A percentile compares a stretch with the other conserved stretches of the same genome.
Conservation (phyloP, 2,888 invertebrate genomes). For the Polyploca ridens region DNA sequence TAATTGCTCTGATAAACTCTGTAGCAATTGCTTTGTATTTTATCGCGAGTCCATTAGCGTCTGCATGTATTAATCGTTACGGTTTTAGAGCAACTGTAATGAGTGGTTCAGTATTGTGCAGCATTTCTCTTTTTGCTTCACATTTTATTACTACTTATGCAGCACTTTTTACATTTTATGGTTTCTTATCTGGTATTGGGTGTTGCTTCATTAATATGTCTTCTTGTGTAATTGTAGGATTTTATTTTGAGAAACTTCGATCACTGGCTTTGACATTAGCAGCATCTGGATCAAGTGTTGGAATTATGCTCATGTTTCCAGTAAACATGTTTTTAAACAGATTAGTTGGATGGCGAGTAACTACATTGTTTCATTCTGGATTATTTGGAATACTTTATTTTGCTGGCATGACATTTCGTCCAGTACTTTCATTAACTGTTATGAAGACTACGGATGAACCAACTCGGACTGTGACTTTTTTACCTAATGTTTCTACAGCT, state of each 20-base stretch:
- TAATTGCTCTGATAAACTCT: constrained; percentile 68
- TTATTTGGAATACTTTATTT: constrained; percentile 65
- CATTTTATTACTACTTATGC: constrained; percentile 59
- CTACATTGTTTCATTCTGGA: constrained; percentile 69
- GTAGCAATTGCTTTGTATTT: constrained; percentile 69
- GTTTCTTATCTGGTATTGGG: constrained; percentile 64
- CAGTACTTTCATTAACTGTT: constrained; percentile 67
- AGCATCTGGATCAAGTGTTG: constrained; percentile 67
- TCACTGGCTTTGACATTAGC: constrained; percentile 68
- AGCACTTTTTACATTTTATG: constrained; percentile 63
- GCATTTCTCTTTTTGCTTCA: constrained; percentile 58
- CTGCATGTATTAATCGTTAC: constrained; percentile 74
- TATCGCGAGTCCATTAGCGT: constrained; percentile 64
- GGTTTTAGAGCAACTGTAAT: constrained; percentile 73
- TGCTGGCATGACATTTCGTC: constrained; percentile 66
- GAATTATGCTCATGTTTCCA: constrained; percentile 66
- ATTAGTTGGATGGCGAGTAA: constrained; percentile 66
- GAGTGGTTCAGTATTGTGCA: constrained; percentile 65
- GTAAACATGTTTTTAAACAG: constrained; percentile 60
- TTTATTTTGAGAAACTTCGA: constrained; percentile 74
- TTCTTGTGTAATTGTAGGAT: constrained; percentile 67
- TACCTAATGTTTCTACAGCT: constrained; percentile 64
- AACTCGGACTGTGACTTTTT: constrained; percentile 70
- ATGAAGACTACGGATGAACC: constrained; percentile 59
- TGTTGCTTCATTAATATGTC: constrained; percentile 68